Percentiles rank a stretch among this genome's conserved stretches.
Conservation (phyloP, 1,140 invertebrate species). For the Pinna nobilis region DNA sequence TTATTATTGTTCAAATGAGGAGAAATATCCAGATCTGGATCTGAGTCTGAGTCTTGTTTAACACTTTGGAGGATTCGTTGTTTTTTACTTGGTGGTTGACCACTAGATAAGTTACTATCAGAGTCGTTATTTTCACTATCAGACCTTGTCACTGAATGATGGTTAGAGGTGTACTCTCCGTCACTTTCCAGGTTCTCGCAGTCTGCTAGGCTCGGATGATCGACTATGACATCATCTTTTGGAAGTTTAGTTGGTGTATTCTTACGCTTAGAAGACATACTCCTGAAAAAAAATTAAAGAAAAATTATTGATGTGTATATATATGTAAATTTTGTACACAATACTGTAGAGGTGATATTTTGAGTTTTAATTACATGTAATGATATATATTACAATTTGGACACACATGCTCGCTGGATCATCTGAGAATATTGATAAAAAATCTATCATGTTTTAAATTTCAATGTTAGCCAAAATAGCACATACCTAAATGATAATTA, state of each 20-base stretch:
- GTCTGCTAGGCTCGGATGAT: constrained; percentile 26
- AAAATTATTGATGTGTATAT: constrained; percentile 3
- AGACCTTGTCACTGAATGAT: constrained; percentile 51
- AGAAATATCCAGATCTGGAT: constrained; percentile 79
- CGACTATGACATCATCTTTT: constrained; percentile 81
- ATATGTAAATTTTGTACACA: constrained; percentile 1
- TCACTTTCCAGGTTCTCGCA: constrained; percentile 46
- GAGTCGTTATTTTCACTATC: constrained; percentile 54
- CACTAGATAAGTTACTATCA: constrained; percentile 55
- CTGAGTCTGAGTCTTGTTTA: constrained; percentile 71
- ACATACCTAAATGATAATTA: no score
- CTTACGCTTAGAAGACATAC: constrained; percentile 95
- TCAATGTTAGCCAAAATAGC: no score
- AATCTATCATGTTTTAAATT: no score
- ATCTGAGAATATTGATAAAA: no score
- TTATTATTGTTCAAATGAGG: constrained; percentile 37
- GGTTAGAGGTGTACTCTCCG: constrained; percentile 40
- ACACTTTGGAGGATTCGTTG: constrained; percentile 62
- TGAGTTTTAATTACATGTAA: no score
- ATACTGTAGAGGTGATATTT: no score
- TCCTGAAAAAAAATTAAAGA: constrained; percentile 78
- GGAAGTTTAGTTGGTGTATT: constrained; percentile 92
- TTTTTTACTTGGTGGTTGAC: constrained; percentile 59
- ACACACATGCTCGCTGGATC: no score
- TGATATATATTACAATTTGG: no score